Conservation (phyloP, 2,797 vertebrate genomes). For the Neoniphon sammara region DNA sequence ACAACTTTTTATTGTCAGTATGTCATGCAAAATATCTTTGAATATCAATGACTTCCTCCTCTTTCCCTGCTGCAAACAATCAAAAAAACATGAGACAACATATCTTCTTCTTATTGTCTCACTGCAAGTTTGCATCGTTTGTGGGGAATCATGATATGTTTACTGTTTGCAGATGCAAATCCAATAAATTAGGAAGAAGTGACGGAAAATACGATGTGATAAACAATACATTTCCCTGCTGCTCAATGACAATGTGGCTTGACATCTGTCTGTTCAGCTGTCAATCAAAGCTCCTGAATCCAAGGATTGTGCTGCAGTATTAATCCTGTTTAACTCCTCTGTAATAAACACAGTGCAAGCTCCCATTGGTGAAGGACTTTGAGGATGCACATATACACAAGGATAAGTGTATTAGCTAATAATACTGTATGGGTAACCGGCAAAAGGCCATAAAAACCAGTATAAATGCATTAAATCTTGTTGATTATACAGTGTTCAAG, state of each 20-base stretch:
- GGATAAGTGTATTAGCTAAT: neutral
- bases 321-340: neutral
- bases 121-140: too few relatives aligned
- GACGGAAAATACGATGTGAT: conserved; percentile 20
- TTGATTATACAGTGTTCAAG: neutral
- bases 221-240: conserved; percentile 18
- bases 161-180: too few relatives aligned
- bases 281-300: conserved; percentile 36
- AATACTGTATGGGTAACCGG: conserved; percentile 6
- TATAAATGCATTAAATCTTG: neutral
- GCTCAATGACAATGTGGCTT: conserved; percentile 14
- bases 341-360: neutral
- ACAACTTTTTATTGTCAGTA: too few relatives aligned
- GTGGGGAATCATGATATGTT: too few relatives aligned
- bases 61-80: too few relatives aligned
- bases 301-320: neutral
- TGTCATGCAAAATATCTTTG: too few relatives aligned
- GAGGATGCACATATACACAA: too few relatives aligned
- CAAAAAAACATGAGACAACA: too few relatives aligned
- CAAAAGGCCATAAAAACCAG: conserved; percentile 18
- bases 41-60: too few relatives aligned
- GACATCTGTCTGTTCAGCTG: conserved; percentile 27
- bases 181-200: neutral
- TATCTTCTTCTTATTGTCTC: too few relatives aligned
- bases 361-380: neutral